These are phyloP conservation scores for Emydocephalus ijimae DNA, from an alignment of 2,113 vertebrate genomes.

Conservation along the genomic window DNA sequence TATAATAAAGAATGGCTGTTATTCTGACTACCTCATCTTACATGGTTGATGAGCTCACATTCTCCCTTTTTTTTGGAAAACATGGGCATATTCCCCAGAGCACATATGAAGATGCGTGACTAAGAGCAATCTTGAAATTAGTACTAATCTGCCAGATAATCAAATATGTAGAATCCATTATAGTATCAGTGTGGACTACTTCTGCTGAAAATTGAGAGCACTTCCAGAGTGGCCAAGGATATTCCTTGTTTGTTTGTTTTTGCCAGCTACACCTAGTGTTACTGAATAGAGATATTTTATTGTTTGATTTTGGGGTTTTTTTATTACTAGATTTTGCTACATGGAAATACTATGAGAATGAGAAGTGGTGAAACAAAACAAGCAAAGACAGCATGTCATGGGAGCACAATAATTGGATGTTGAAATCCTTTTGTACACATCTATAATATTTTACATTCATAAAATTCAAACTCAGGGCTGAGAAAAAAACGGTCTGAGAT, in stretches of 20 bases:
- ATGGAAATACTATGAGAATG: background rate
- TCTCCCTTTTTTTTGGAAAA: background rate
- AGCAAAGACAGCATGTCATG: background rate
- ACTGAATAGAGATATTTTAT: background rate
- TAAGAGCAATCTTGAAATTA: background rate
- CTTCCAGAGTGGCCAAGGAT: background rate
- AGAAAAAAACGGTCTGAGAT: background rate
- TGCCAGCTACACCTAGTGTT: background rate
- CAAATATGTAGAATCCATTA: background rate
- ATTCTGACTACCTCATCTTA: background rate
- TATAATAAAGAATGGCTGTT: background rate
- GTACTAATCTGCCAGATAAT: background rate
- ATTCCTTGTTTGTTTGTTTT: background rate
- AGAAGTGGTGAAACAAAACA: background rate
- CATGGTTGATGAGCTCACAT: background rate
- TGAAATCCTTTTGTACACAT: background rate
- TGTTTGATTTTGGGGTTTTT: background rate
- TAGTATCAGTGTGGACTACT: background rate
- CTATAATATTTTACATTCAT: background rate
- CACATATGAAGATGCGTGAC: background rate
- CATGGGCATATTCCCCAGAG: background rate
- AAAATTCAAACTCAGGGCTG: background rate
- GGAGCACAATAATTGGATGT: background rate
- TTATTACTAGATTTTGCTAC: background rate
- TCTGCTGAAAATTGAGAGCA: background rate